Conservation (phyloP, 2,888 invertebrate species). For the Panorpa germanica region DNA sequence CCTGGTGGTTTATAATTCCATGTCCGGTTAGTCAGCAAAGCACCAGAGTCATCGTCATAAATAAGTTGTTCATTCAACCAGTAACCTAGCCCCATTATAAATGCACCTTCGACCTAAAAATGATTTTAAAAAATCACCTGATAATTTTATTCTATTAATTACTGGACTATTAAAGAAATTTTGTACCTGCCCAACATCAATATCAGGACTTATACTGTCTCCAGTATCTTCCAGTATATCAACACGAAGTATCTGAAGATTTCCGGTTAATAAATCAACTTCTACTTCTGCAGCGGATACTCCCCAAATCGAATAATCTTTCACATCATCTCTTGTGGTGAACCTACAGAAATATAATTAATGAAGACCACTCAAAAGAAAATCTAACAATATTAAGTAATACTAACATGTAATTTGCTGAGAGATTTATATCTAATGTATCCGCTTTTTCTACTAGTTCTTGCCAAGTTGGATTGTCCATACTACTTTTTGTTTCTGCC, state of each 20-base stretch:
- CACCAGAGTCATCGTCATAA: slow-evolving; percentile 41
- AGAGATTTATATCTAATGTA: slow-evolving; percentile 38
- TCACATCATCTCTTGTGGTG: slow-evolving; percentile 25
- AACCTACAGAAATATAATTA: too few species aligned
- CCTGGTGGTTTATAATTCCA: slow-evolving; percentile 70
- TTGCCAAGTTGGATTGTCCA: slow-evolving; percentile 21
- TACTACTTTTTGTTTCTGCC: slow-evolving; percentile 18
- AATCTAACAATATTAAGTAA: too few species aligned
- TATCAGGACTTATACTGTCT: slow-evolving; percentile 45
- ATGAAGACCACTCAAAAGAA: too few species aligned
- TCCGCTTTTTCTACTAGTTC: slow-evolving; percentile 17
- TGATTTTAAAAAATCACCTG: not conserved
- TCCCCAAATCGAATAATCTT: slow-evolving; percentile 43
- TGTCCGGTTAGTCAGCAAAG: slow-evolving; percentile 51
- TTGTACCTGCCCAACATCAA: slow-evolving; percentile 43
- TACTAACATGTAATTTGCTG: slow-evolving; percentile 40
- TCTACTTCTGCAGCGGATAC: slow-evolving; percentile 49
- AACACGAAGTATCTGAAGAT: slow-evolving; percentile 42
- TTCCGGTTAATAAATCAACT: slow-evolving; percentile 61
- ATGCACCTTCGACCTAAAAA: slow-evolving; percentile 53
- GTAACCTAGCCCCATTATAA: slow-evolving; percentile 57
- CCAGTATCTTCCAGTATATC: slow-evolving; percentile 59
- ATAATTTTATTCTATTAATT: too few species aligned
- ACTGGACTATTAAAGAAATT: too few species aligned
- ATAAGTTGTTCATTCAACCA: slow-evolving; percentile 54